Percentiles rank a stretch among this genome's conserved stretches.
Conservation (phyloP, 2,888 invertebrate genomes). For the Pedicia rivosa region DNA sequence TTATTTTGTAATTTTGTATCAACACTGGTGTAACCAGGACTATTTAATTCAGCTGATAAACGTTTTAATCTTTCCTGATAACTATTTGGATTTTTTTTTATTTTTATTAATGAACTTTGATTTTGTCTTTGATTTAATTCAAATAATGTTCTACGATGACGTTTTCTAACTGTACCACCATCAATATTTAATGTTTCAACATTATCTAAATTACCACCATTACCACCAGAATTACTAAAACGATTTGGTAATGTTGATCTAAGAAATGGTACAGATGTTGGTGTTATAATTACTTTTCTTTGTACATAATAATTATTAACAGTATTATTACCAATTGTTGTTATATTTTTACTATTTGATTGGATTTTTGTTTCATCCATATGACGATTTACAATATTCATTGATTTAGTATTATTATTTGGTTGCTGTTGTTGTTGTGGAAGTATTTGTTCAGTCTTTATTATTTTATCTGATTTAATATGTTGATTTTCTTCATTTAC, state of each 20-base stretch:
- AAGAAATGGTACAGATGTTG: slow-evolving; percentile 25
- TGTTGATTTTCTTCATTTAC: no score
- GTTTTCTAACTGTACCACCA: slow-evolving; percentile 21
- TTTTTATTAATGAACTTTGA: no score
- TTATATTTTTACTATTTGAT: slow-evolving; percentile 31
- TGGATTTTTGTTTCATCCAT: slow-evolving; percentile 30
- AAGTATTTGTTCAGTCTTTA: background rate
- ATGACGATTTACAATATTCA: slow-evolving; percentile 15
- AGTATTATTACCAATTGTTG: slow-evolving; percentile 29
- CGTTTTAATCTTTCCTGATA: no score
- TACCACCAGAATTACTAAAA: slow-evolving; percentile 30
- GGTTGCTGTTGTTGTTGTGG: background rate
- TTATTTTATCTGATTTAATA: background rate
- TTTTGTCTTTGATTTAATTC: no score
- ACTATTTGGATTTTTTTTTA: no score
- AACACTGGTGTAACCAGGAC: slow-evolving; percentile 18
- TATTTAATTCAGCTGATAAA: slow-evolving; percentile 24
- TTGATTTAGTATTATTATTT: background rate
- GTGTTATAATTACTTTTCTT: slow-evolving; percentile 24
- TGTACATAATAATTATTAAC: slow-evolving; percentile 29
- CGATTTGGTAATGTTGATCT: slow-evolving; percentile 29
- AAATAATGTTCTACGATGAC: no score
- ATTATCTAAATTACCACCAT: slow-evolving; percentile 28
- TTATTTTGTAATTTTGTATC: no score
- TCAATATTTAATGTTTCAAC: slow-evolving; percentile 26